Conservation (phyloP, 1,140 invertebrate genomes). For the Palaemon carinicauda region DNA sequence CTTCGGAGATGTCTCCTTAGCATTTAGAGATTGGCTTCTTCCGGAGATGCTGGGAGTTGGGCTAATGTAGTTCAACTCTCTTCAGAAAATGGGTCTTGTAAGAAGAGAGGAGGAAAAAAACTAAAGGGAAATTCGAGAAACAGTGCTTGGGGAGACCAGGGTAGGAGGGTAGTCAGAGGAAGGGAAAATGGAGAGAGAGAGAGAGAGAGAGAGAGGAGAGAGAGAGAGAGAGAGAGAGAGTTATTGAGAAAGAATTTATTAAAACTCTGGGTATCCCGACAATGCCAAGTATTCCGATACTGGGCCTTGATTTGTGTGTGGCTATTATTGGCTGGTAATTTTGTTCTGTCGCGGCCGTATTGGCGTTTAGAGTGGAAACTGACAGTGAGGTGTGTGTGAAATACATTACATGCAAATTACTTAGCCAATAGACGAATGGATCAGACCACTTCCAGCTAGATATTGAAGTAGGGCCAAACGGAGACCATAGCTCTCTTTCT, state of each 20-base stretch:
- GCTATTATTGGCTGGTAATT: constrained; percentile 60
- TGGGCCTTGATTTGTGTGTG: constrained; percentile 59
- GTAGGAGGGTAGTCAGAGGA: not conserved
- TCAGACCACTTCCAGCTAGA: constrained; percentile 33
- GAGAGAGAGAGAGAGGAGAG: not conserved
- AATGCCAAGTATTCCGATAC: constrained; percentile 47
- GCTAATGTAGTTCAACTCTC: too few species aligned
- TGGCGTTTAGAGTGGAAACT: constrained; percentile 61
- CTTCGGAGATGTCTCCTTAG: too few species aligned
- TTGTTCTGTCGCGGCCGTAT: constrained; percentile 58
- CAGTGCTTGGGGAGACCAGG: not conserved
- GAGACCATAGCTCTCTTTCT: not conserved
- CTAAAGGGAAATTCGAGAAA: not conserved
- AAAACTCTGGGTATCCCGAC: constrained; percentile 50
- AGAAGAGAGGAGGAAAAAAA: not conserved
- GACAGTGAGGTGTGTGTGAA: constrained; percentile 60
- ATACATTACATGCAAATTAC: constrained; percentile 61
- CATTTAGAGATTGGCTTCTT: too few species aligned
- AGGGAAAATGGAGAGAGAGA: not conserved
- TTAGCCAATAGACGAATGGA: constrained; percentile 60
- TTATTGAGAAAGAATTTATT: constrained; percentile 54
- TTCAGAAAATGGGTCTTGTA: too few species aligned
- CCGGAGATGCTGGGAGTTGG: not conserved
- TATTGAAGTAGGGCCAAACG: constrained; percentile 42
- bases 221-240: not conserved